These are phyloP conservation scores for Threskiornis aethiopicus DNA, from an alignment of 2,797 vertebrate genomes.

Conservation along the genomic window DNA sequence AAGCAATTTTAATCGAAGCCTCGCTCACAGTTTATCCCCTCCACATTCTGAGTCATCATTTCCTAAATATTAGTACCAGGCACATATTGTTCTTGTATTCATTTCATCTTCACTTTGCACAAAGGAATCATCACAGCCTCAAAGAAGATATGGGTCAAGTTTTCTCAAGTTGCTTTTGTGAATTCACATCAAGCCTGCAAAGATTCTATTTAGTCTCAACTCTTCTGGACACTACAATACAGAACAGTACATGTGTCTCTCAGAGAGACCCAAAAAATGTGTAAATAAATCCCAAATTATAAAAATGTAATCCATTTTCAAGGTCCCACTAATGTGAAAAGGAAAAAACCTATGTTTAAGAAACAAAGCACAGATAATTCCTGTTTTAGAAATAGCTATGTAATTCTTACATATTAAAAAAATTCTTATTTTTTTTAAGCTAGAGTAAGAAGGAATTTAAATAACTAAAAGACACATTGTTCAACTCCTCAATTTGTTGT, in stretches of 20 bases:
- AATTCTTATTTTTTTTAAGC: fast-evolving
- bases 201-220: background rate
- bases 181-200: background rate
- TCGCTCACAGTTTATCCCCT: background rate
- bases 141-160: background rate
- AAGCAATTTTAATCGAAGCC: fast-evolving
- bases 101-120: background rate
- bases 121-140: background rate
- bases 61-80: background rate
- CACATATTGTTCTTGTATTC: background rate
- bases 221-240: background rate
- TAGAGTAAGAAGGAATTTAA: background rate
- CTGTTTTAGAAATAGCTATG: background rate
- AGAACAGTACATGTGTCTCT: background rate
- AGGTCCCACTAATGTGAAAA: background rate
- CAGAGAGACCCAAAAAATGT: background rate
- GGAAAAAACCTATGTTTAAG: background rate
- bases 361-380: background rate
- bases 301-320: background rate
- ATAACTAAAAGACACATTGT: background rate
- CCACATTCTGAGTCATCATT: background rate
- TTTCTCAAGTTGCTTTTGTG: background rate
- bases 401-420: background rate
- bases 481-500: background rate
- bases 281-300: background rate